Conservation (phyloP, 2,113 vertebrate species). For the Genyomyrus donnyi region DNA sequence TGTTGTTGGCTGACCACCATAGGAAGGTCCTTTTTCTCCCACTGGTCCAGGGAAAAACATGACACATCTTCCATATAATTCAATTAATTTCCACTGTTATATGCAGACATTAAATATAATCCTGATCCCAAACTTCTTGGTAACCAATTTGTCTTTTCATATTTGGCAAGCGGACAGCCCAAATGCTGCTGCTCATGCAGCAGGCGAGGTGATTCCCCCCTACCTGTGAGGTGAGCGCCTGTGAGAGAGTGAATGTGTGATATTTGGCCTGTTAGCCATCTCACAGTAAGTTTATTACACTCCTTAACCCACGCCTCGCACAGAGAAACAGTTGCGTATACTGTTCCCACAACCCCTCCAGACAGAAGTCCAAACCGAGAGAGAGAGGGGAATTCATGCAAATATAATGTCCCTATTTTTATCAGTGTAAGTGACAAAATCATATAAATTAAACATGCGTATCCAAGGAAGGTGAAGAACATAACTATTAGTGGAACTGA, state of each 20-base stretch:
- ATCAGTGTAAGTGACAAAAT: background rate
- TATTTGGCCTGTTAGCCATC: background rate
- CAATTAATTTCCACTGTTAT: background rate
- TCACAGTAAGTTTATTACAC: background rate
- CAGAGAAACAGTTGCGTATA: background rate
- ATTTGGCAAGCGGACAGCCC: background rate
- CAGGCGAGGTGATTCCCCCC: background rate
- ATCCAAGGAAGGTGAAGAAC: background rate
- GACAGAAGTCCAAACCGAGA: background rate
- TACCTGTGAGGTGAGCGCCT: background rate
- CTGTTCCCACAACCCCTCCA: background rate
- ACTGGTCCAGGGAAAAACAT: slow-evolving; percentile 7
- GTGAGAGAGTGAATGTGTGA: background rate
- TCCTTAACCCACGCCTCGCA: background rate
- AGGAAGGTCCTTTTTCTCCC: slow-evolving; percentile 37
- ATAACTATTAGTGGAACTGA: background rate
- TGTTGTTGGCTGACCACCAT: slow-evolving; percentile 52
- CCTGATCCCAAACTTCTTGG: background rate
- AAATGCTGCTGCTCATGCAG: background rate
- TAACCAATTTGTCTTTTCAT: background rate
- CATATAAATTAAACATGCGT: background rate
- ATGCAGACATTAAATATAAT: too few relatives aligned
- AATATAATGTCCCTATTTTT: too few relatives aligned
- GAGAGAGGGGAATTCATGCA: background rate
- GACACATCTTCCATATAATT: background rate